Percentiles rank a stretch among this genome's conserved stretches.
phyloP scores from a whole-genome alignment of 1,140 invertebrate genomes.

The Ostrea edulis region DNA sequence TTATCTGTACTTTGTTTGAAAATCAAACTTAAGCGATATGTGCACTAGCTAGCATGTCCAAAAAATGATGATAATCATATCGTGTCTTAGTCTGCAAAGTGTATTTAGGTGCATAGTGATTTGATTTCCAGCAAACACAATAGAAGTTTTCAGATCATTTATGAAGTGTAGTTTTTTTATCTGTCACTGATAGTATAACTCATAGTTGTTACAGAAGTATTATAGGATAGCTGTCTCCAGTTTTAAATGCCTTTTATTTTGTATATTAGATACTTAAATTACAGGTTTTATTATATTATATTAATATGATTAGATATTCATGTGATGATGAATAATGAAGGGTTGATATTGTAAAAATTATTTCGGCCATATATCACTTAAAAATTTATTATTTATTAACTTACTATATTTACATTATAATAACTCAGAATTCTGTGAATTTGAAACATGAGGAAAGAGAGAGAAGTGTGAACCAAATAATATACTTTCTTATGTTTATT shows the following conservation, averaged over 20 bases:
- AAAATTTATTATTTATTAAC: not conserved
- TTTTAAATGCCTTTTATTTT: conserved; percentile 5
- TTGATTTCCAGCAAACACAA: not conserved
- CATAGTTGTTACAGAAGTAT: not conserved
- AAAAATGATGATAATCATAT: not conserved
- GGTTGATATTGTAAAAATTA: not conserved
- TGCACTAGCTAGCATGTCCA: not conserved
- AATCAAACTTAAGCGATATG: not conserved
- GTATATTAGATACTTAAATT: not conserved
- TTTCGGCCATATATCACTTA: not conserved
- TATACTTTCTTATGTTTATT: no score
- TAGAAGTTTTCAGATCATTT: not conserved
- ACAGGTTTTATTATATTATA: not conserved
- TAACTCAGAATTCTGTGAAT: no score
- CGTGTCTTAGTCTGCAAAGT: not conserved
- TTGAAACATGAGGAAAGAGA: no score
- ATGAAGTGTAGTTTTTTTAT: not conserved
- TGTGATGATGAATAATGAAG: not conserved
- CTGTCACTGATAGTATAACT: not conserved
- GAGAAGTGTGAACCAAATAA: no score
- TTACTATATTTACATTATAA: no score
- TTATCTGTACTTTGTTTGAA: not conserved
- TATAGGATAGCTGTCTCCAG: not conserved
- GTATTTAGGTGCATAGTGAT: not conserved
- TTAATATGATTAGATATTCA: conserved; percentile 10